phyloP scores from a whole-genome alignment of 2,888 invertebrate genomes.

The Scelioninae gen. 1 region DNA sequence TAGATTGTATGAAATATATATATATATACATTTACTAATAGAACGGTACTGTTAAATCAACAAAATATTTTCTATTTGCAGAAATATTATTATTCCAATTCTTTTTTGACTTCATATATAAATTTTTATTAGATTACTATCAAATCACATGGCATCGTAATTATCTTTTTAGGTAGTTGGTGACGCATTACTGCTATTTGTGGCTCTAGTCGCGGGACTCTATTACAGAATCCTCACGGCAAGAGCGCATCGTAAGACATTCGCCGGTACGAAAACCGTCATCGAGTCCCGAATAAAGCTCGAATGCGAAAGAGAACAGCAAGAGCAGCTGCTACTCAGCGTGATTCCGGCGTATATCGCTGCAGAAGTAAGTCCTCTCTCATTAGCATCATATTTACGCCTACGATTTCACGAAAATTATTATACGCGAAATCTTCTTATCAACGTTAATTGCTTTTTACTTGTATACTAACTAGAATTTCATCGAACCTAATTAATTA shows the following conservation, averaged over 20 bases:
- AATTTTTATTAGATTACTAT: too few relatives aligned
- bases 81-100: too few relatives aligned
- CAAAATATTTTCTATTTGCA: slow-evolving; percentile 85
- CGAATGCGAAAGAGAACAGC: slow-evolving; percentile 96
- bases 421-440: slow-evolving; percentile 33
- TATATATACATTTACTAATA: too few relatives aligned
- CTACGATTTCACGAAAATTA: slow-evolving; percentile 27
- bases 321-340: slow-evolving; percentile 95
- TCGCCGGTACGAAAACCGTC: slow-evolving; percentile 94
- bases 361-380: slow-evolving; percentile 89
- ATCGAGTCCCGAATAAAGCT: slow-evolving; percentile 96
- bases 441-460: neutral
- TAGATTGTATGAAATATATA: too few relatives aligned
- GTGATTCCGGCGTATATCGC: slow-evolving; percentile 98
- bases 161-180: too few relatives aligned
- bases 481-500: slow-evolving; percentile 2
- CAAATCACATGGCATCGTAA: too few relatives aligned
- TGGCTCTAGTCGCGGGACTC: too few relatives aligned
- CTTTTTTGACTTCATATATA: too few relatives aligned
- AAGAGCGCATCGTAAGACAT: slow-evolving; percentile 93
- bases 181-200: too few relatives aligned
- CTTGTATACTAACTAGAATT: too few relatives aligned
- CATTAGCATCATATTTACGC: slow-evolving; percentile 28
- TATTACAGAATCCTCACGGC: slow-evolving; percentile 95
- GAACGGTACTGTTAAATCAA: too few relatives aligned